Conservation (phyloP, 2,113 vertebrate genomes). For the Emydocephalus ijimae region DNA sequence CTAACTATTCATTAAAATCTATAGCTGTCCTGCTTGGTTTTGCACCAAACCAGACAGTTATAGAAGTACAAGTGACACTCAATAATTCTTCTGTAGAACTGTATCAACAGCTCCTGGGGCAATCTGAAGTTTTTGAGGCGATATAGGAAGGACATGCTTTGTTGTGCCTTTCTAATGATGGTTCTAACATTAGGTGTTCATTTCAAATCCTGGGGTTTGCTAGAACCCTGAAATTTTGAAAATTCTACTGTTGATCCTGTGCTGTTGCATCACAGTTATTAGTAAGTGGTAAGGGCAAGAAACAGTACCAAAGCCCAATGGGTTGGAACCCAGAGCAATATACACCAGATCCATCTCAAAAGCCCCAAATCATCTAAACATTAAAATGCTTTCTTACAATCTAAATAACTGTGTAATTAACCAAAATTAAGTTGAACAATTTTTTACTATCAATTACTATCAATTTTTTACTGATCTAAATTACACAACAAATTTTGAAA, state of each 20-base stretch:
- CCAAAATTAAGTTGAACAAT: background rate
- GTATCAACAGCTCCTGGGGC: background rate
- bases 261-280: background rate
- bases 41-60: background rate
- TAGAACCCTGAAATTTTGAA: background rate
- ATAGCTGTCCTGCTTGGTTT: background rate
- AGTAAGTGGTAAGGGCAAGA: background rate
- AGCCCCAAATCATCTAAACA: background rate
- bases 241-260: background rate
- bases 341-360: background rate
- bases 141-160: background rate
- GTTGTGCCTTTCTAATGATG: background rate
- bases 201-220: background rate
- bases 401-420: background rate
- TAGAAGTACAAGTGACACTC: background rate
- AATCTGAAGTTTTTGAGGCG: background rate
- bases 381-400: background rate
- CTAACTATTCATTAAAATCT: background rate
- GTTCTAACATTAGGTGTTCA: background rate
- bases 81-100: background rate
- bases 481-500: background rate
- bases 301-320: background rate
- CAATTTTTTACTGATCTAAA: background rate
- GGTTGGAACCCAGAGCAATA: too few species aligned
- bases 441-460: too few species aligned